A percentile compares a stretch with the other conserved stretches of the same genome.
Conservation (phyloP, 1,140 invertebrate species). For the Mya arenaria region DNA sequence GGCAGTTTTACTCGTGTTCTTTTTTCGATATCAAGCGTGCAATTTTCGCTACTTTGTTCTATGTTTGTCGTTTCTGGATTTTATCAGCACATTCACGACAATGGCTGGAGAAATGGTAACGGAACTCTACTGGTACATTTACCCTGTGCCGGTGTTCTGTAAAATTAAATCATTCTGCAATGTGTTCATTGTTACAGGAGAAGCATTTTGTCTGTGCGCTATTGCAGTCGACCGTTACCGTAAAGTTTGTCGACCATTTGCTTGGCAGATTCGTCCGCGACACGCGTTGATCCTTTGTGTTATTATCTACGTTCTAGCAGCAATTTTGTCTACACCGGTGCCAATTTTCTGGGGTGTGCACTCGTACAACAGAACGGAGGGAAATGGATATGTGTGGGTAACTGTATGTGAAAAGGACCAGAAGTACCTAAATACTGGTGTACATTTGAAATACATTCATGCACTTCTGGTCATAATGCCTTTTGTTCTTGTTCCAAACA, state of each 20-base stretch:
- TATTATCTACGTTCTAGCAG: background rate
- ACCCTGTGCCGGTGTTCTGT: constrained; percentile 52
- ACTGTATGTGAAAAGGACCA: constrained; percentile 29
- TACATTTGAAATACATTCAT: background rate
- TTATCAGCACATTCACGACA: constrained; percentile 58
- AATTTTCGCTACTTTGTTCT: constrained; percentile 60
- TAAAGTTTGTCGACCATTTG: constrained; percentile 60
- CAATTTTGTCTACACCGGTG: constrained; percentile 4
- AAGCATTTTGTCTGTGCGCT: constrained; percentile 56
- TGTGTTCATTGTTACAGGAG: constrained; percentile 61
- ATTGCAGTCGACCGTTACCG: constrained; percentile 64
- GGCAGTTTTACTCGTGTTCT: constrained; percentile 59
- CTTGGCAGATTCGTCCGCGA: constrained; percentile 45
- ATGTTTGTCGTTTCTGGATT: constrained; percentile 60
- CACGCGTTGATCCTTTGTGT: background rate
- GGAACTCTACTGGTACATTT: constrained; percentile 65
- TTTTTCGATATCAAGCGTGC: constrained; percentile 34
- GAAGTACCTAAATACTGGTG: background rate
- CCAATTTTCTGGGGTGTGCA: constrained; percentile 27
- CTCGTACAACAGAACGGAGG: background rate
- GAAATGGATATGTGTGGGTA: constrained; percentile 1
- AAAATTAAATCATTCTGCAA: constrained; percentile 59
- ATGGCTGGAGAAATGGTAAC: constrained; percentile 67
- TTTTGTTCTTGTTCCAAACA: background rate
- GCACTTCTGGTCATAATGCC: background rate